Base-by-base conservation (phyloP, 1,140 invertebrate genomes). In the Plutomurus gul region DNA sequence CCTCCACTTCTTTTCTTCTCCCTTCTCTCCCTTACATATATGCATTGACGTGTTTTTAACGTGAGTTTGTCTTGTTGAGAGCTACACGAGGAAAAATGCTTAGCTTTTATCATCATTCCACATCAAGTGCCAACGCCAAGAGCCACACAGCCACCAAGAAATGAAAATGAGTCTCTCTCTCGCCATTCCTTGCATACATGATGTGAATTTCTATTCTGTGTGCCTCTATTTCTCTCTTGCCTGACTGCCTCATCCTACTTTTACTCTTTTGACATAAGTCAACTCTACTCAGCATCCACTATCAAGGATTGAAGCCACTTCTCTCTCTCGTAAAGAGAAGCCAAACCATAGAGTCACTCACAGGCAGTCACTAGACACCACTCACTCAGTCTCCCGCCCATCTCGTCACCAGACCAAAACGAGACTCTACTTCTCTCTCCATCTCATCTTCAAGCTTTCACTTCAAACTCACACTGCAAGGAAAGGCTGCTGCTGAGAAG, bases 101-200 rank as follows among this genome's bases (percentile, higher is more conserved):
- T 65, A 65, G 56, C 56, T 65, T 65, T 65, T 65, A 65, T 65
- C 56, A 65, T 65, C 36, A 36, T 27, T 65, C 27, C 30, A 65
- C 56, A 65, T 65, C 56, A 65, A 65, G 27, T 65, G 56, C 56
- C 56, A 65, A 18, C 56, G 16, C 30, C 30, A 65, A 65, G 16
- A 10, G 27, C 39, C 39, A 49, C 13, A 49, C n/a, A 16, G n/a
- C 43, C n/a, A 30, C 18, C 56, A 11, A 30, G 27, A 65, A 65
- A 36, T 16, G 56, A 65, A 65, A 65, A 65, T 65, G 56, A 65
- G 56, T 65, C 13, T 51, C 47, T 65, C 56, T 65, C 13, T 51
- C 47, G 30, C 56, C 13, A 25, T 56, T 27, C 30, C 36, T 65
- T 65, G 56, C 16, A 65, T n/a, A n/a, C 27, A 60, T 16, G 6